These are phyloP conservation scores for Gnatocerus cornutus DNA, from an alignment of 2,888 invertebrate species.

Conservation along the genomic window DNA sequence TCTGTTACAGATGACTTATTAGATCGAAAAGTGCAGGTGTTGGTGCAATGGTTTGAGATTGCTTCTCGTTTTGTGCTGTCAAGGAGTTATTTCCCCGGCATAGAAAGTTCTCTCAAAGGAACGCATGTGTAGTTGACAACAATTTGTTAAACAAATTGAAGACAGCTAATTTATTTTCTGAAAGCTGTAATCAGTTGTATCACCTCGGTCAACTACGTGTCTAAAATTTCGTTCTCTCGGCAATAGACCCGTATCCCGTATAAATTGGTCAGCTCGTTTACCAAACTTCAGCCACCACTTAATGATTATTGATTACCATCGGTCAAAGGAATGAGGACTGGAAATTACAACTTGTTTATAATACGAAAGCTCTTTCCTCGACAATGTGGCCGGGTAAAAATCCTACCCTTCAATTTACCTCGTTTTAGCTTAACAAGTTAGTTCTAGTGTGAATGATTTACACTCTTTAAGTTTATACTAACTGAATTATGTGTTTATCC, in stretches of 20 bases:
- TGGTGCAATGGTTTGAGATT: too few species aligned
- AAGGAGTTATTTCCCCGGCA: not conserved
- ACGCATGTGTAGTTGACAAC: too few species aligned
- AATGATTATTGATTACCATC: constrained; percentile 37
- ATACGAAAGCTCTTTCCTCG: not conserved
- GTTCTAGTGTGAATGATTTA: constrained; percentile 7
- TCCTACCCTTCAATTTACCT: not conserved
- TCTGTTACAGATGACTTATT: too few species aligned
- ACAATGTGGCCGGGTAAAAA: not conserved
- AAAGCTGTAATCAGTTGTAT: too few species aligned
- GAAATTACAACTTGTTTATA: constrained; percentile 22
- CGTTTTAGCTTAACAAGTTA: constrained; percentile 21
- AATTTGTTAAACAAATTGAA: too few species aligned
- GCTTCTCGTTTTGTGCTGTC: not conserved
- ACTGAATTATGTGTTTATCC: constrained; percentile 30
- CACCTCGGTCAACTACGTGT: too few species aligned
- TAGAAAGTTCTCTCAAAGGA: too few species aligned
- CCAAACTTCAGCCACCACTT: constrained; percentile 30
- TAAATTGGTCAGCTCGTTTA: constrained; percentile 22
- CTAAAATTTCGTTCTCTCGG: not conserved
- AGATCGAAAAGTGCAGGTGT: too few species aligned
- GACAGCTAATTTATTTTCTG: too few species aligned
- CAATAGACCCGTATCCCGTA: constrained; percentile 30
- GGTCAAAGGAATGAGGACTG: constrained; percentile 17
- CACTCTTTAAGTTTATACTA: constrained; percentile 1